These are phyloP conservation scores for Plemyria rubiginata DNA, from an alignment of 2,888 invertebrate species.

Conservation along the genomic window DNA sequence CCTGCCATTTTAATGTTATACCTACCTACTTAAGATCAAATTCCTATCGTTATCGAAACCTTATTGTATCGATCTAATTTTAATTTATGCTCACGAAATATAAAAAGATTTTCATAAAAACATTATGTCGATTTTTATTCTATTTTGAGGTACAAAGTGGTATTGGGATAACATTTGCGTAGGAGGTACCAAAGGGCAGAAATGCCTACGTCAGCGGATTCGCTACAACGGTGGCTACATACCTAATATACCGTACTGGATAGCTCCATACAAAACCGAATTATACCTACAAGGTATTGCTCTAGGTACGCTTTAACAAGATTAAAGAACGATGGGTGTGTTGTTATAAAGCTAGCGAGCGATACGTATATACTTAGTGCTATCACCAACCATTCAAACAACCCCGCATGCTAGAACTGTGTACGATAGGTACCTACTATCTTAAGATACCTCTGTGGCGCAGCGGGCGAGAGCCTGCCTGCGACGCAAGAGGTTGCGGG, in stretches of 20 bases:
- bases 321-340: slow-evolving; percentile 34
- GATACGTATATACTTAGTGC: no score
- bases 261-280: slow-evolving; percentile 30
- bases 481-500: no score
- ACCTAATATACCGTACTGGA: slow-evolving; percentile 16
- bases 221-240: slow-evolving; percentile 40
- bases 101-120: background rate
- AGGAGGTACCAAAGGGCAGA: slow-evolving; percentile 68
- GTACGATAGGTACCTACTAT: no score
- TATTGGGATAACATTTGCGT: slow-evolving; percentile 56
- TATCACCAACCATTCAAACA: background rate
- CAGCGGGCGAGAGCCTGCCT: no score
- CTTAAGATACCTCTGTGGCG: no score
- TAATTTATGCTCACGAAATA: background rate
- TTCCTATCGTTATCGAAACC: background rate
- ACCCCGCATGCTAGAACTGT: background rate
- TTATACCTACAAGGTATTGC: slow-evolving; percentile 21
- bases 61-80: background rate
- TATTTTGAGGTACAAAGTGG: slow-evolving; percentile 43
- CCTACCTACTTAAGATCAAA: no score
- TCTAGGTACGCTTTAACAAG: slow-evolving; percentile 36
- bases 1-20: slow-evolving; percentile 7
- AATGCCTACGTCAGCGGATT: slow-evolving; percentile 72
- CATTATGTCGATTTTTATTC: slow-evolving; percentile 19
- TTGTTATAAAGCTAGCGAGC: slow-evolving; percentile 20